Percentiles rank a stretch among this genome's conserved stretches.
These are phyloP conservation scores for Miniopterus natalensis DNA, from an alignment of 2,113 vertebrate species.

Conservation along the genomic window DNA sequence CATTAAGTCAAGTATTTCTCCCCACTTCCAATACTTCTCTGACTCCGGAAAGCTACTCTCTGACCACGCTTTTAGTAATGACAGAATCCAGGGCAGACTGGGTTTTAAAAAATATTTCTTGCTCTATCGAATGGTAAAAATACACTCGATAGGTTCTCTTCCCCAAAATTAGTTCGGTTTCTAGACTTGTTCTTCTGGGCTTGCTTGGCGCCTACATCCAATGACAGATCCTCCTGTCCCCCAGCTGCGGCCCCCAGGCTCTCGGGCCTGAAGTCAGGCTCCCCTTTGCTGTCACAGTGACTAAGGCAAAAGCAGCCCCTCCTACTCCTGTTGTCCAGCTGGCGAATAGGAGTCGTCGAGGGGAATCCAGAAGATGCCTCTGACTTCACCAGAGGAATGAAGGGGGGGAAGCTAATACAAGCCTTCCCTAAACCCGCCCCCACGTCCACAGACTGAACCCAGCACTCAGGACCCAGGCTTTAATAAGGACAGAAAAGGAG, in stretches of 20 bases:
- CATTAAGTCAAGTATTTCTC: not conserved
- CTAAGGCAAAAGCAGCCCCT: not conserved
- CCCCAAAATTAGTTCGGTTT: not conserved
- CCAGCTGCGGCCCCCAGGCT: not conserved
- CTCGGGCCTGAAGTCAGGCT: not conserved
- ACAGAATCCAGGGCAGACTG: not conserved
- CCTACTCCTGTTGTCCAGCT: not conserved
- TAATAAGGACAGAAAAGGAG: not conserved
- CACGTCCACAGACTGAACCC: not conserved
- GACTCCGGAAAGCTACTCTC: not conserved
- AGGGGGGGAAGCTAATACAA: not conserved
- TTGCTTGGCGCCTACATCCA: not conserved
- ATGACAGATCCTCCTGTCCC: not conserved
- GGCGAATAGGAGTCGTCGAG: not conserved
- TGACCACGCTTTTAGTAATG: constrained; percentile 21
- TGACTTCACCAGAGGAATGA: not conserved
- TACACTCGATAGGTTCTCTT: not conserved
- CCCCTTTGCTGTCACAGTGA: not conserved
- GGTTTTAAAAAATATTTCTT: not conserved
- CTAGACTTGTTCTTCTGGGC: not conserved
- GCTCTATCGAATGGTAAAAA: not conserved
- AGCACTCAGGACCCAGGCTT: not conserved
- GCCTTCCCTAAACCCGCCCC: not conserved
- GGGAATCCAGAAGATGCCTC: not conserved
- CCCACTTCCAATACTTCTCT: not conserved